A percentile compares a stretch with the other conserved stretches of the same genome.
Conservation (phyloP, 2,113 vertebrate species). For the Ceyx margarethae region DNA sequence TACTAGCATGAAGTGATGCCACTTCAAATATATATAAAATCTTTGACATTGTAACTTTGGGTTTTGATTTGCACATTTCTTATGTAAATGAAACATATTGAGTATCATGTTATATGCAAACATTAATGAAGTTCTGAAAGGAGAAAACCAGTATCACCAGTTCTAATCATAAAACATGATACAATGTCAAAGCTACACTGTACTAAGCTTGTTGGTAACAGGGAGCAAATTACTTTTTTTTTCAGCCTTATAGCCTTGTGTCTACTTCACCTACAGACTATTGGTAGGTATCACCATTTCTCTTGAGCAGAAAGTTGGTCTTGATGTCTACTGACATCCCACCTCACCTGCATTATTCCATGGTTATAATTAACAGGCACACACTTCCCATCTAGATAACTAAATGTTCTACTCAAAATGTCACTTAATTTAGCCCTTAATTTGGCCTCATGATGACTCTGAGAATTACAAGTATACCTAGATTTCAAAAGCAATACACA, state of each 20-base stretch:
- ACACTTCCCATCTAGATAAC: neutral
- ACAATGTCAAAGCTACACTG: neutral
- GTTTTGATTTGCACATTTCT: neutral
- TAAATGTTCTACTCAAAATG: neutral
- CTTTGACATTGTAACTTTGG: neutral
- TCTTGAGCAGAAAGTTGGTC: neutral
- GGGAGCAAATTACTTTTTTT: neutral
- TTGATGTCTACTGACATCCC: neutral
- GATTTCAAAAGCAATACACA: neutral
- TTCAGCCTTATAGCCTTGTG: neutral
- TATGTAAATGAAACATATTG: neutral
- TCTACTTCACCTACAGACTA: neutral
- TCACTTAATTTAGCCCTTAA: neutral
- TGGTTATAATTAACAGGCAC: neutral
- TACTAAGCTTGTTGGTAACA: neutral
- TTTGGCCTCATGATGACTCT: neutral
- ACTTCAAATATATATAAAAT: neutral
- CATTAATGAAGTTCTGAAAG: neutral
- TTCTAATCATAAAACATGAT: neutral
- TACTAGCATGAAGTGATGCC: neutral
- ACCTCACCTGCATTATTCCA: neutral
- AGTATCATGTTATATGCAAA: neutral
- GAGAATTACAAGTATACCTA: neutral
- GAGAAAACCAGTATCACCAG: neutral
- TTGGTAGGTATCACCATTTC: neutral